Conservation (phyloP, 2,797 vertebrate species). For the Rhodeus uyekii region DNA sequence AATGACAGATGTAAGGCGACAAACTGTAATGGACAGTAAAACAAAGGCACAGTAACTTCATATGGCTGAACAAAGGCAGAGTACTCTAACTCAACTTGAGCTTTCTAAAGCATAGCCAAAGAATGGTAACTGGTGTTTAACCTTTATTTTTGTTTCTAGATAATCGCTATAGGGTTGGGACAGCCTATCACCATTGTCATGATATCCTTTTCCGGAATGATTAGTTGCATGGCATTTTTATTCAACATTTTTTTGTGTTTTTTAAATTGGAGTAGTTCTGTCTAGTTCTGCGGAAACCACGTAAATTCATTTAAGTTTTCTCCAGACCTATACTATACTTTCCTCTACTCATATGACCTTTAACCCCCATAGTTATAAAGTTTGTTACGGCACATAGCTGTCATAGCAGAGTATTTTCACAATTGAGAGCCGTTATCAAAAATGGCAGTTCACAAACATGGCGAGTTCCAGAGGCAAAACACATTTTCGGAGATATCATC, state of each 20-base stretch:
- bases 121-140: no score
- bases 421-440: not conserved
- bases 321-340: not conserved
- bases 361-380: not conserved
- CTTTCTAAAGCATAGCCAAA: no score
- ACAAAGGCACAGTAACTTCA: no score
- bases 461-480: slow-evolving; percentile 14
- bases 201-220: not conserved
- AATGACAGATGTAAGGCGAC: no score
- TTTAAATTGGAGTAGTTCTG: not conserved
- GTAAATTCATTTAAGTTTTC: not conserved
- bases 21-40: no score
- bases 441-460: slow-evolving; percentile 22
- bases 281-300: not conserved
- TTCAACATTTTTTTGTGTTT: no score
- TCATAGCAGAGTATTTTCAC: not conserved
- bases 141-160: not conserved
- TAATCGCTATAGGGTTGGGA: no score
- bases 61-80: no score
- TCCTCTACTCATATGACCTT: not conserved
- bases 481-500: slow-evolving; percentile 12
- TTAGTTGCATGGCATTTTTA: not conserved
- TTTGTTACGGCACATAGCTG: slow-evolving; percentile 17
- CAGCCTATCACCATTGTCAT: no score
- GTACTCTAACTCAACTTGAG: no score